Percentiles rank a stretch among this genome's conserved stretches.
Evolutionary conservation across 1,140 invertebrate species (phyloP).

Genomic region (Saxidomus purpurata): DNA sequence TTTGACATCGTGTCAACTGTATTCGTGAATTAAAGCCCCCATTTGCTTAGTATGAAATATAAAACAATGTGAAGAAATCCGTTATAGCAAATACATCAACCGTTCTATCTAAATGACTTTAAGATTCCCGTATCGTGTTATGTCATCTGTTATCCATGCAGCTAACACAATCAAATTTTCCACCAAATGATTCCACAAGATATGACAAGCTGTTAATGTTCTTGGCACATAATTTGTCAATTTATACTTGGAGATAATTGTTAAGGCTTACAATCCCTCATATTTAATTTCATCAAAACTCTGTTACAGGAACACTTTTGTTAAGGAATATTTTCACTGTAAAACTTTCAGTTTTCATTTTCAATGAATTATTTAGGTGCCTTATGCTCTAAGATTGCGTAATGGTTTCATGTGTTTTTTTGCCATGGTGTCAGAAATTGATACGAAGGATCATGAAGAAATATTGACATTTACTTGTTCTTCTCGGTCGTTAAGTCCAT

Average conservation of each 20-base stretch:
- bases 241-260: constrained; percentile 17
- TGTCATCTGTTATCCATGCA: constrained; percentile 38
- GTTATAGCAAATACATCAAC: not conserved
- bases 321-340: not conserved
- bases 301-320: not conserved
- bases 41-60: no score
- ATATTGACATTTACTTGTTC: no score
- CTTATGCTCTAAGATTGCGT: not conserved
- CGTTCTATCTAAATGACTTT: not conserved
- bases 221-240: constrained; percentile 48
- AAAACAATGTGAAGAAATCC: not conserved
- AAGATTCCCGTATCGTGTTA: constrained; percentile 16
- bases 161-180: constrained; percentile 15
- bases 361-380: constrained; percentile 46
- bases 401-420: no score
- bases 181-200: constrained; percentile 22
- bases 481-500: no score
- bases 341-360: constrained; percentile 12
- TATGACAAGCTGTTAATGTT: constrained; percentile 57
- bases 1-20: no score
- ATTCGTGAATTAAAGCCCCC: no score
- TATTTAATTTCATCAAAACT: constrained; percentile 58
- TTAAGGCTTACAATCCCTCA: constrained; percentile 49
- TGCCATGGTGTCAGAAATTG: no score
- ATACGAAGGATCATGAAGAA: no score